phyloP scores from a whole-genome alignment of 2,113 vertebrate species.

The Craseonycteris thonglongyai region DNA sequence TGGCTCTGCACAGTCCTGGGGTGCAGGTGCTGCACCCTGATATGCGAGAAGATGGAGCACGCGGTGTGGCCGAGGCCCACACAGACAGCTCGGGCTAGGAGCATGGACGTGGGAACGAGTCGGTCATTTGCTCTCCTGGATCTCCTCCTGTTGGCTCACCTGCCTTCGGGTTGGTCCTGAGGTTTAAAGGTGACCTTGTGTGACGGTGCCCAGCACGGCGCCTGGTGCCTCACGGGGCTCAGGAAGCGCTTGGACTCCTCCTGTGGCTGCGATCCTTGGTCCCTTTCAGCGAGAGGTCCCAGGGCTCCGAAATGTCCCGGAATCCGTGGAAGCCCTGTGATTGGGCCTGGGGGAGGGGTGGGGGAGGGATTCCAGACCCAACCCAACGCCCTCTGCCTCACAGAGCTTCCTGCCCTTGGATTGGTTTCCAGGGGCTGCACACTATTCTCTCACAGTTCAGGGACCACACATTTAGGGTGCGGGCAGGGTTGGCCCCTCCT shows the following conservation, averaged over 20 bases:
- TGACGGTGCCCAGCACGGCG: rapidly evolving
- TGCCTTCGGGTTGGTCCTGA: background rate
- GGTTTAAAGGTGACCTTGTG: background rate
- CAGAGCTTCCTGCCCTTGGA: background rate
- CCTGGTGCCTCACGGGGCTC: background rate
- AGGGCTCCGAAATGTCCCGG: background rate
- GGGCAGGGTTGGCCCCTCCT: background rate
- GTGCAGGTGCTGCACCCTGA: background rate
- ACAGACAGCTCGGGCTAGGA: background rate
- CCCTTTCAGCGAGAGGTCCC: background rate
- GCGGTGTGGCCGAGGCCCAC: rapidly evolving
- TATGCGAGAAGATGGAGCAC: background rate
- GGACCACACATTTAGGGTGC: background rate
- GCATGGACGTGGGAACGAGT: background rate
- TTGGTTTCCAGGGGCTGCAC: background rate
- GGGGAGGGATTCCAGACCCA: background rate
- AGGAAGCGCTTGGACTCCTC: rapidly evolving
- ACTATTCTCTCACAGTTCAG: background rate
- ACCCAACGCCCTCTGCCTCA: background rate
- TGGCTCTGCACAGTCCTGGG: rapidly evolving
- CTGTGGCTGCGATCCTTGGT: background rate
- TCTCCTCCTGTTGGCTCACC: background rate
- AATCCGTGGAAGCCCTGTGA: background rate
- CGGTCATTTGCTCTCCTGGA: rapidly evolving
- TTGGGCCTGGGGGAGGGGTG: too few relatives aligned